A percentile compares a stretch with the other conserved stretches of the same genome.
phyloP scores from a whole-genome alignment of 2,113 vertebrate genomes.

The Pseudorasbora parva region DNA sequence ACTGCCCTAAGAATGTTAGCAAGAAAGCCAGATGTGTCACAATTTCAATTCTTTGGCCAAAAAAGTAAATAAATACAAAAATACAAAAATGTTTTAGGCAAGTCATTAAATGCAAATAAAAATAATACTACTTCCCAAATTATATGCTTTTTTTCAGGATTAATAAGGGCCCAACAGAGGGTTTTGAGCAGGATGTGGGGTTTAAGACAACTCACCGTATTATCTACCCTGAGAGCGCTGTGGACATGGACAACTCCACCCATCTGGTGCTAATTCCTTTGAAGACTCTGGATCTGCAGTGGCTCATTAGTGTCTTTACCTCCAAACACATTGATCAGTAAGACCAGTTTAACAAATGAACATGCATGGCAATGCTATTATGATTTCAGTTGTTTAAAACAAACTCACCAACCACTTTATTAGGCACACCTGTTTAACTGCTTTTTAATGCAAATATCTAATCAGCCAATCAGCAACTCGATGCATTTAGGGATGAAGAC shows the following conservation, averaged over 20 bases:
- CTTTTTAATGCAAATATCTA: no score
- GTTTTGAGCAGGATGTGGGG: constrained; percentile 88
- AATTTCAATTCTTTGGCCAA: no score
- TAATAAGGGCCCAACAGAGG: constrained; percentile 85
- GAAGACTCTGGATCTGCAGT: constrained; percentile 60
- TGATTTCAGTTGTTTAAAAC: neutral
- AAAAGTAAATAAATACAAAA: no score
- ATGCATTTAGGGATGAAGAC: no score
- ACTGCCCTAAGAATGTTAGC: no score
- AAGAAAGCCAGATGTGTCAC: no score
- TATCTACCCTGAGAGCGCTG: constrained; percentile 86
- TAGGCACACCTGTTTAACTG: no score
- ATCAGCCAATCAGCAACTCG: no score
- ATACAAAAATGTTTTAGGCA: no score
- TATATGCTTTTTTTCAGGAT: constrained; percentile 76
- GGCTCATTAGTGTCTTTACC: constrained; percentile 49
- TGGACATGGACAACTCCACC: constrained; percentile 53
- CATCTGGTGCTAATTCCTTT: constrained; percentile 61
- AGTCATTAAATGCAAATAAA: neutral
- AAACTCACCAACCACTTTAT: no score
- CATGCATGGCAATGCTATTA: neutral
- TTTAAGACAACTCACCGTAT: constrained; percentile 91
- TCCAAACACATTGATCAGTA: constrained; percentile 40
- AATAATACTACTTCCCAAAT: neutral
- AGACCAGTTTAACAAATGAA: constrained; percentile 16